phyloP scores from a whole-genome alignment of 2,888 invertebrate species.

The Carcina quercana region DNA sequence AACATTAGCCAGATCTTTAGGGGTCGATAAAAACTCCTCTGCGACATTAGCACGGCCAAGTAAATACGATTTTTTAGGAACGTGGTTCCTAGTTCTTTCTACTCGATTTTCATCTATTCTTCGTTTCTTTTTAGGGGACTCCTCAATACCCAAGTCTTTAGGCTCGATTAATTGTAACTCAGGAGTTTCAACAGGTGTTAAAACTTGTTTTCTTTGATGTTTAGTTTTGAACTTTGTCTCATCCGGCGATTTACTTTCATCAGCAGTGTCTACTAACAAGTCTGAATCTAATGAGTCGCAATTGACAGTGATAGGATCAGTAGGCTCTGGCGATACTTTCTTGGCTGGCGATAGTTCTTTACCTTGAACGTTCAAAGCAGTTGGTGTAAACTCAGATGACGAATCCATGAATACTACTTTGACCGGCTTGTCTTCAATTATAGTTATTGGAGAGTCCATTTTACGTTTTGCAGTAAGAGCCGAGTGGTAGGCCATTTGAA shows the following conservation, averaged over 20 bases:
- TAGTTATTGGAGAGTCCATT: slow-evolving; percentile 47
- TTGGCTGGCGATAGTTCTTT: slow-evolving; percentile 50
- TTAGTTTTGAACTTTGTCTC: slow-evolving; percentile 49
- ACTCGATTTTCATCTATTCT: slow-evolving; percentile 42
- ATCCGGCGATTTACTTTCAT: slow-evolving; percentile 40
- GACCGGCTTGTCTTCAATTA: slow-evolving; percentile 65
- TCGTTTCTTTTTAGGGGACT: slow-evolving; percentile 57
- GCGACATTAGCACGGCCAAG: slow-evolving; percentile 34
- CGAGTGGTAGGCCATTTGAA: slow-evolving; percentile 59
- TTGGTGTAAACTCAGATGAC: slow-evolving; percentile 37
- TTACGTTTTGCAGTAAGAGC: slow-evolving; percentile 54
- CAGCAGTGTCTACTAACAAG: slow-evolving; percentile 30
- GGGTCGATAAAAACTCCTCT: too few species aligned
- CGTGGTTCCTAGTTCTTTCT: slow-evolving; percentile 42
- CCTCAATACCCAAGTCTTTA: slow-evolving; percentile 43
- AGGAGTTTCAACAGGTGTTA: slow-evolving; percentile 60
- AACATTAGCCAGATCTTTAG: slow-evolving; percentile 29
- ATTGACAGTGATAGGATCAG: slow-evolving; percentile 28
- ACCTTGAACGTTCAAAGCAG: slow-evolving; percentile 49
- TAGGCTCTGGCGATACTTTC: slow-evolving; percentile 25
- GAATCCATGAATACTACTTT: slow-evolving; percentile 59
- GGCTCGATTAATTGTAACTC: slow-evolving; percentile 65
- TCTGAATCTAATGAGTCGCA: slow-evolving; percentile 52
- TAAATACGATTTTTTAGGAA: slow-evolving; percentile 60
- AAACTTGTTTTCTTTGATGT: slow-evolving; percentile 67